Evolutionary conservation across 2,888 invertebrate genomes (phyloP), one percentile per base, ranked within the genome.

Genomic region (Chymomyza fuscimana): DNA sequence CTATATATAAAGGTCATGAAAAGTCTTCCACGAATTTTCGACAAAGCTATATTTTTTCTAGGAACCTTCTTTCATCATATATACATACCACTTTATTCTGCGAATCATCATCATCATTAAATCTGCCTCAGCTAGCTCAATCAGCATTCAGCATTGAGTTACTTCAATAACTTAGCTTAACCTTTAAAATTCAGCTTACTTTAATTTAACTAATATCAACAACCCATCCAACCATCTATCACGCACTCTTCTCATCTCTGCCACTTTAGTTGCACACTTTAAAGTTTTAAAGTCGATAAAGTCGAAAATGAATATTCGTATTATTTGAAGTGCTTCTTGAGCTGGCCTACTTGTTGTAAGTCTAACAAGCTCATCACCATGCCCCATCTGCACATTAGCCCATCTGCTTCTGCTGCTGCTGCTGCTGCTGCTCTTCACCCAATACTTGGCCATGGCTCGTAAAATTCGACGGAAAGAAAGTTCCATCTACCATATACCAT

Each of bases 321-420:
- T 32, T 73, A 73, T 84, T 84, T 88, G 76, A 78, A 87, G 78
- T 70, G 85, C 80, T 88, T 69, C 86, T 84, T 81, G 86, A 86
- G 81, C 81, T 83, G 88, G 70, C 82, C 84, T 72, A 84, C 86
- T 84, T 88, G 83, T 83, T 80, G 78, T 80, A 82, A 80, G 25
- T 2, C 40, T 46, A 46, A 46, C 40, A 46, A 46, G 40, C 40
- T 7, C 40, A 46, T 46, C 10, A 46, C 12, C 40, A 46, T 12
- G 12, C 40, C 40, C 40, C 40, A 46, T 1, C 40, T 12, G 40
- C 40, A 12, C 40, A 46, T 36, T 7, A 7, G 32, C 7, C 32
- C 32, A 32, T 32, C 32, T 32, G 32, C 22, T 54, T 1, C n/a
- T n/a, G n/a, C n/a, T n/a, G n/a, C n/a, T n/a, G n/a, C 54, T 54